Evolutionary conservation across 1,140 invertebrate species (phyloP).

Genomic region (Nephila pilipes): DNA sequence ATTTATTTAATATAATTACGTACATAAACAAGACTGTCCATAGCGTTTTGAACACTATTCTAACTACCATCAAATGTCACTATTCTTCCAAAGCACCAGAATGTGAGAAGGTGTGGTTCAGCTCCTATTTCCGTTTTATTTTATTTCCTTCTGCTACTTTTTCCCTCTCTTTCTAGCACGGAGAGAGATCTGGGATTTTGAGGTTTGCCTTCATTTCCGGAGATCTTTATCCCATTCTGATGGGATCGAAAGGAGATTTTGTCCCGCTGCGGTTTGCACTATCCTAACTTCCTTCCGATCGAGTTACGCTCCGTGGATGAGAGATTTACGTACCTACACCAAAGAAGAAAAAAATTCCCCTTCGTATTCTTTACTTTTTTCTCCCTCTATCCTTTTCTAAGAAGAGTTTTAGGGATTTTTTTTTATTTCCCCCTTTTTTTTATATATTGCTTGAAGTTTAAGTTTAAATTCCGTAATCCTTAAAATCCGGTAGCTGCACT

Average conservation of each 20-base stretch:
- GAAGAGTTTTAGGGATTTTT: neutral
- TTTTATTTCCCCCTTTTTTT: neutral
- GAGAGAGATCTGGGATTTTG: slow-evolving; percentile 61
- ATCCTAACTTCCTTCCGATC: neutral
- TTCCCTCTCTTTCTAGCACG: neutral
- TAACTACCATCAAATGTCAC: slow-evolving; percentile 1
- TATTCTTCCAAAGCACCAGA: neutral
- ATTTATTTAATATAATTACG: no score
- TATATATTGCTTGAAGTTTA: no score
- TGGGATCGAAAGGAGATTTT: slow-evolving; percentile 59
- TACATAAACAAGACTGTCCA: no score
- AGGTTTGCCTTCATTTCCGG: slow-evolving; percentile 75
- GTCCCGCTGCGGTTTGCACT: slow-evolving; percentile 61
- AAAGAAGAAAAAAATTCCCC: neutral
- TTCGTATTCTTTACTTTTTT: neutral
- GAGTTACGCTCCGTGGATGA: neutral
- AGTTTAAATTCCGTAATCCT: no score
- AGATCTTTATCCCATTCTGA: slow-evolving; percentile 70
- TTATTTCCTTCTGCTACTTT: slow-evolving; percentile 48
- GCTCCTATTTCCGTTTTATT: slow-evolving; percentile 68
- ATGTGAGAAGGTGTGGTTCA: slow-evolving; percentile 64
- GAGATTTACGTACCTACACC: slow-evolving; percentile 17
- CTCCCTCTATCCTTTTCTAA: neutral
- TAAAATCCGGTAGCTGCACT: no score
- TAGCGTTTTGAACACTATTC: no score